A percentile compares a stretch with the other conserved stretches of the same genome.
Conservation (phyloP, 2,888 invertebrate species). For the Hyppa rectilinea region DNA sequence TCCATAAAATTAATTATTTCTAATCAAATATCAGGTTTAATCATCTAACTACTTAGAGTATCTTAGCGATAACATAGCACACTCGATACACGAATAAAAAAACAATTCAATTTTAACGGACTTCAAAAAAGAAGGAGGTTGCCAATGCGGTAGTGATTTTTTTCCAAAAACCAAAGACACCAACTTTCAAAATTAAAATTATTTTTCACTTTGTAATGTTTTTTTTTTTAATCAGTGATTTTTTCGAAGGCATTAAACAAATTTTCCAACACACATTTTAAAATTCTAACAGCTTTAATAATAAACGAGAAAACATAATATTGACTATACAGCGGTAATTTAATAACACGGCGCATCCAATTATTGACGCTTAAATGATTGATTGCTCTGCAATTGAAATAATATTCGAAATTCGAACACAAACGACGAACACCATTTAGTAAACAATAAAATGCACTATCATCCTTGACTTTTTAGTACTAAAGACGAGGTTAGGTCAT, state of each 20-base stretch:
- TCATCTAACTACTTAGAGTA: neutral
- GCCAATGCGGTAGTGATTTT: no score
- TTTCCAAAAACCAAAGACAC: no score
- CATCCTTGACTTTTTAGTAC: constrained; percentile 82
- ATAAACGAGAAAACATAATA: constrained; percentile 63
- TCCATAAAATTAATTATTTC: neutral
- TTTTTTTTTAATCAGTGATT: no score
- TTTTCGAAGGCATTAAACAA: constrained; percentile 24
- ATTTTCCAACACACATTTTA: constrained; percentile 23
- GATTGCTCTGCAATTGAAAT: constrained; percentile 66
- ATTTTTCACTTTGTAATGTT: no score
- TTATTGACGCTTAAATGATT: constrained; percentile 73
- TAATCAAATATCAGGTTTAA: neutral
- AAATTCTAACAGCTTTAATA: constrained; percentile 52
- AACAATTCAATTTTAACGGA: no score
- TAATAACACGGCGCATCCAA: constrained; percentile 70
- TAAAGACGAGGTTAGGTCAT: constrained; percentile 76
- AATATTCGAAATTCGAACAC: constrained; percentile 55
- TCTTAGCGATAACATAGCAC: neutral
- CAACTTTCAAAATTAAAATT: no score
- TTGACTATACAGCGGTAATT: constrained; percentile 63
- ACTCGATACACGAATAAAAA: constrained; percentile 4
- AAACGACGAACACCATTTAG: constrained; percentile 65
- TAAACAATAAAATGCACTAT: constrained; percentile 78
- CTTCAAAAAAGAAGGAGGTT: no score